Percentiles rank a stretch among this genome's conserved stretches.
phyloP scores from a whole-genome alignment of 2,888 invertebrate species.

The Drosophila acutilabella region DNA sequence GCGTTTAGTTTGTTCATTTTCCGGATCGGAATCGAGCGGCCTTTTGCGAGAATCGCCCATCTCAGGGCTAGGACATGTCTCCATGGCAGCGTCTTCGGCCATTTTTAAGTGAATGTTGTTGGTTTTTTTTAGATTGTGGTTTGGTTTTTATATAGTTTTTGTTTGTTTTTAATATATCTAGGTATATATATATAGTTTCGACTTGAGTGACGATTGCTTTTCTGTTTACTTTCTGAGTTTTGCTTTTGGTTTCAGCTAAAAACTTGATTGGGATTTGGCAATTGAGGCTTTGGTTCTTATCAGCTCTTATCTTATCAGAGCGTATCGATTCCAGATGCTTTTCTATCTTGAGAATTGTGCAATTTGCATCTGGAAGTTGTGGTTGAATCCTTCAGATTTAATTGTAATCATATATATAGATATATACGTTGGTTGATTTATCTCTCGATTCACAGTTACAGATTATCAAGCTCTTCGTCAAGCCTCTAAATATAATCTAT shows the following conservation, averaged over 20 bases:
- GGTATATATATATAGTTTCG: conserved; percentile 6
- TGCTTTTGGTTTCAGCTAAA: conserved; percentile 31
- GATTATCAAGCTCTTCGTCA: conserved; percentile 29
- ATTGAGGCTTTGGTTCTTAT: conserved; percentile 49
- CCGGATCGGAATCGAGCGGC: conserved; percentile 93
- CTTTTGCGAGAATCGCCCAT: conserved; percentile 95
- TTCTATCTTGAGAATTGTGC: conserved; percentile 47
- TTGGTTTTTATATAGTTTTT: conserved; percentile 45
- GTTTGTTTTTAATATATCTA: conserved; percentile 22
- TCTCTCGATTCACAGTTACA: conserved; percentile 39
- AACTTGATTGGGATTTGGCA: conserved; percentile 31
- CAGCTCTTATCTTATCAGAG: conserved; percentile 26
- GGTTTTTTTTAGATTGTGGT: conserved; percentile 54
- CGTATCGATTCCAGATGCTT: conserved; percentile 22
- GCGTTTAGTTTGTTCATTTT: conserved; percentile 95
- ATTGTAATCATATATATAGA: conserved; percentile 34
- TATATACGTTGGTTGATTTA: conserved; percentile 15
- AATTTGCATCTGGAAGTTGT: conserved; percentile 63
- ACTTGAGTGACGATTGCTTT: conserved; percentile 38
- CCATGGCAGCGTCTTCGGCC: conserved; percentile 97
- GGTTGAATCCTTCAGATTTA: conserved; percentile 40
- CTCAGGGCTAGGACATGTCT: conserved; percentile 97
- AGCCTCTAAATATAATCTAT: conserved; percentile 45
- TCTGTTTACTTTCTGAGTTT: conserved; percentile 55
- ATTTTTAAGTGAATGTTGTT: conserved; percentile 86